Evolutionary conservation across 2,113 vertebrate genomes (phyloP).

Genomic region (Alexandromys fortis): DNA sequence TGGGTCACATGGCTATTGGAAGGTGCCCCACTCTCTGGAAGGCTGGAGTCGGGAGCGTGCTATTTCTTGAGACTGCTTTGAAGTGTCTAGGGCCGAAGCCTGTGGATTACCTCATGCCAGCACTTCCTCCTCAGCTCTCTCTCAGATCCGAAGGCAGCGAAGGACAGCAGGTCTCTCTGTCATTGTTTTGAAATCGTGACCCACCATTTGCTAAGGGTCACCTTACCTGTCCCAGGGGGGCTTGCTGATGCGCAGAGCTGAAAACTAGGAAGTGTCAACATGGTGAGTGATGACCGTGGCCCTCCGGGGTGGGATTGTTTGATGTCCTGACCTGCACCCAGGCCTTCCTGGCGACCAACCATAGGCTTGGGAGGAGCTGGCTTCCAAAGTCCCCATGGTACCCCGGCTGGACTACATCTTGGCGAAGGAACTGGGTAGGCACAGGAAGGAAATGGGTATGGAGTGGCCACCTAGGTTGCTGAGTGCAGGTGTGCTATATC

Average conservation of each 20-base stretch:
- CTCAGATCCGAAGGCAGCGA: background rate
- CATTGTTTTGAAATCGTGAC: background rate
- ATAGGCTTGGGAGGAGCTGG: background rate
- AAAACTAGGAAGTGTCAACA: background rate
- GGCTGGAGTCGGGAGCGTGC: background rate
- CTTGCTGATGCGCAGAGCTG: background rate
- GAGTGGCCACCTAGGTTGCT: background rate
- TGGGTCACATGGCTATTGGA: background rate
- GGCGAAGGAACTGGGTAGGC: fast-evolving
- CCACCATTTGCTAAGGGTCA: conserved; percentile 3
- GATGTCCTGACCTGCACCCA: background rate
- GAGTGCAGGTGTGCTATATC: background rate
- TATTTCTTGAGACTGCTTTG: background rate
- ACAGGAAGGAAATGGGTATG: background rate
- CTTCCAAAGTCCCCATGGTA: background rate
- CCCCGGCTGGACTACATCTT: background rate
- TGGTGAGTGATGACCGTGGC: background rate
- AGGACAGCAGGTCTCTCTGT: conserved; percentile 7
- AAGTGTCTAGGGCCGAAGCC: background rate
- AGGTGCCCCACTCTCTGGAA: background rate
- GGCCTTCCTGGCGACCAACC: background rate
- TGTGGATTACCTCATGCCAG: background rate
- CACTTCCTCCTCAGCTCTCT: conserved; percentile 29
- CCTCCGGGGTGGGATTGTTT: background rate
- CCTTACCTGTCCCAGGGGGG: background rate